A percentile compares a stretch with the other conserved stretches of the same genome.
Conservation (phyloP, 2,888 invertebrate species). For the Trachelus tabidus region DNA sequence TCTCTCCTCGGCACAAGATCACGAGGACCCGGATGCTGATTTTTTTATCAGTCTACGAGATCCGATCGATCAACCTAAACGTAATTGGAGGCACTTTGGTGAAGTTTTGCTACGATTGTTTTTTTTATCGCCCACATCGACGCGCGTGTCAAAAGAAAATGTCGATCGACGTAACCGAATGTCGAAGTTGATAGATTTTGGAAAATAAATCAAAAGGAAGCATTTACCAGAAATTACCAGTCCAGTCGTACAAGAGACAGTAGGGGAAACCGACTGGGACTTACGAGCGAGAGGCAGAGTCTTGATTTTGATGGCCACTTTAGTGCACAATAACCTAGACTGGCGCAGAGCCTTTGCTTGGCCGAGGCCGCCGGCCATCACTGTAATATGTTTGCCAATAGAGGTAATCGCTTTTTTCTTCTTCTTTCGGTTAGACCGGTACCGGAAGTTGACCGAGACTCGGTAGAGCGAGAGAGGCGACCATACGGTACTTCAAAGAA, state of each 20-base stretch:
- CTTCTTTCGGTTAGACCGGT: neutral
- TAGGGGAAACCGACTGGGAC: neutral
- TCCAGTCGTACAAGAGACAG: conserved; percentile 7
- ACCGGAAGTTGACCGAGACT: neutral
- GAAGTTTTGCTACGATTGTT: neutral
- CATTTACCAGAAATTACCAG: conserved; percentile 5
- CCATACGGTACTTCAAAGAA: neutral
- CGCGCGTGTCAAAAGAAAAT: neutral
- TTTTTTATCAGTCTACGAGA: neutral
- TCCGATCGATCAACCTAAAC: neutral
- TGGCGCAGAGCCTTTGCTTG: conserved; percentile 11
- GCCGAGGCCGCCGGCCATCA: conserved; percentile 16
- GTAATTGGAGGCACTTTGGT: neutral
- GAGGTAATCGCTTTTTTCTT: conserved; percentile 14
- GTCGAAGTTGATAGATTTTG: neutral
- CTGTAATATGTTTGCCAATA: conserved; percentile 18
- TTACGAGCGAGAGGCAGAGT: conserved; percentile 1
- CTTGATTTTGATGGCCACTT: conserved; percentile 37
- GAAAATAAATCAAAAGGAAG: neutral
- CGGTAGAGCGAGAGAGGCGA: neutral
- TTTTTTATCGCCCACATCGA: neutral
- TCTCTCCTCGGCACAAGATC: neutral
- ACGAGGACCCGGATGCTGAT: neutral
- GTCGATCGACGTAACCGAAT: neutral
- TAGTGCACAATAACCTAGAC: conserved; percentile 29